Evolutionary conservation across 1,140 invertebrate genomes (phyloP).

Genomic region (Ptiloglossa arizonensis): DNA sequence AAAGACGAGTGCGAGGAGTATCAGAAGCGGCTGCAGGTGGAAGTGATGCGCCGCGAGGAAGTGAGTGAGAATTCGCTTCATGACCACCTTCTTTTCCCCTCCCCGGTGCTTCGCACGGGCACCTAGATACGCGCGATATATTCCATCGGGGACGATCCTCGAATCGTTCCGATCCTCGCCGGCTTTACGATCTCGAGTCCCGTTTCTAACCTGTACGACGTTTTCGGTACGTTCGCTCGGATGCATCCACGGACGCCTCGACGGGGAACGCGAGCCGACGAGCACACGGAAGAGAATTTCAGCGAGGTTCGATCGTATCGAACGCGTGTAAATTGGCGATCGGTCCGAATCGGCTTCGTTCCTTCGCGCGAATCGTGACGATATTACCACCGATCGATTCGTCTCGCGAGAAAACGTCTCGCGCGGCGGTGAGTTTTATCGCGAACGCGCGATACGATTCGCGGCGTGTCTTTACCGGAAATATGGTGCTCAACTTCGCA

Average conservation of each 20-base stretch:
- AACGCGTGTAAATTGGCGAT: background rate
- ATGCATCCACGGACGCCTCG: background rate
- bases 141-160: constrained; percentile 1
- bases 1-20: constrained; percentile 97
- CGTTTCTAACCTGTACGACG: constrained; percentile 12
- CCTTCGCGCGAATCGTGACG: background rate
- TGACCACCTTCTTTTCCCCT: constrained; percentile 19
- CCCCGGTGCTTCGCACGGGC: too few species aligned
- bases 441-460: background rate
- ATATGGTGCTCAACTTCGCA: constrained; percentile 44
- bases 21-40: constrained; percentile 93
- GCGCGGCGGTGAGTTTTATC: constrained; percentile 13
- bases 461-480: constrained; percentile 43
- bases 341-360: background rate
- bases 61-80: constrained; percentile 85
- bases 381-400: background rate
- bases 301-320: background rate
- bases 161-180: constrained; percentile 11
- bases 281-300: background rate
- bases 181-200: background rate
- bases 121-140: constrained; percentile 11
- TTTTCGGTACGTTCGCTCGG: background rate
- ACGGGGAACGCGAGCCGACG: background rate
- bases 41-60: constrained; percentile 96
- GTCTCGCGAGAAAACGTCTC: background rate